Base-by-base conservation (phyloP, 2,113 vertebrate genomes). In the Platanista minor region DNA sequence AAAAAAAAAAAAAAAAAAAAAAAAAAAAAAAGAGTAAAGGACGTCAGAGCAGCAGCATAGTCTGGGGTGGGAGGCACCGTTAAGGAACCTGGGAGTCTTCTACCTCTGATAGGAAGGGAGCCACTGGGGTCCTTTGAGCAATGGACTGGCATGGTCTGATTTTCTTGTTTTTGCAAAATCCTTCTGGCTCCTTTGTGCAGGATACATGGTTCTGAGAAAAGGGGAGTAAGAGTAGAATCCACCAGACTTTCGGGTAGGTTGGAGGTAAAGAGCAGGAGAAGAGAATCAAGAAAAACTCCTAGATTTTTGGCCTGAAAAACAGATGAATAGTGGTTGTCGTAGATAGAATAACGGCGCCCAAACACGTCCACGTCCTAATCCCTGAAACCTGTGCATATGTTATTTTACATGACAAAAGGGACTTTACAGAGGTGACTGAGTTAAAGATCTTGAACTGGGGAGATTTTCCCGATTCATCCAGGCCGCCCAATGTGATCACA, bases 11-110 rank as follows among this genome's bases (percentile, higher is more conserved):
- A n/a, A n/a, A n/a, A n/a, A n/a, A n/a, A n/a, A n/a, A n/a, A n/a
- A n/a, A n/a, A n/a, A n/a, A n/a, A n/a, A n/a, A n/a, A n/a, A 49
- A 41, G 6, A 36, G 8, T 10, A 61, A 6, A 20, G 67, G 62
- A 52, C 25, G 39, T 88, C 69, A 46, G 46, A 90, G 66, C 69
- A 43, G 87, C 17, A 13, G 49, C 8, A 8, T 2, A 23, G 36
- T 59, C 6, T 23, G 14, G 20, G 12, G 59, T 20, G 12, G 12
- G 33, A 17, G 57, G 43, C 1, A 0, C 14, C 23, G 21, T 3
- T n/a, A 11, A 7, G 13, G 27, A 80, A n/a, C 43, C 27, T 25
- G 41, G 43, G 20, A 27, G 23, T 39, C 18, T 75, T 69, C 83
- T 39, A 88, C 41, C 6, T 23, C 2, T 10, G 13, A 31, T 4